These are phyloP conservation scores for Mallateleia sp. DNA, from an alignment of 2,888 invertebrate species.

Conservation along the genomic window DNA sequence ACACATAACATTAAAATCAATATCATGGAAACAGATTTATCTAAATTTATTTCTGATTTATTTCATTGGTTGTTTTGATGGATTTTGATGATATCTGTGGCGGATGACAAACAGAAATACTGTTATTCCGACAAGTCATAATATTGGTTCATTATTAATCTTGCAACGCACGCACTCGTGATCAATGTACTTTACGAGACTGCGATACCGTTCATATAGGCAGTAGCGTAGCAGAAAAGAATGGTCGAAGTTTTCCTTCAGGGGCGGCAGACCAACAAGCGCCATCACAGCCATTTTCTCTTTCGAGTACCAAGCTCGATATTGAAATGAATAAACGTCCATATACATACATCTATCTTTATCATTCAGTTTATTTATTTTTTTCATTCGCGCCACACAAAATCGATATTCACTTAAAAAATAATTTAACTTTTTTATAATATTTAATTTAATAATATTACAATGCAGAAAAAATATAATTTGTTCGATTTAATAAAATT, in stretches of 20 bases:
- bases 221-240: slow-evolving; percentile 48
- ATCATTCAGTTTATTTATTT: no score
- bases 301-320: slow-evolving; percentile 41
- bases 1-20: no score
- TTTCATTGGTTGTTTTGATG: no score
- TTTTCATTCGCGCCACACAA: no score
- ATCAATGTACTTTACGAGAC: slow-evolving; percentile 77
- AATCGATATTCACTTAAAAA: no score
- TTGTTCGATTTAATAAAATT: no score
- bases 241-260: slow-evolving; percentile 78
- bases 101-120: slow-evolving; percentile 55
- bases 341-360: neutral
- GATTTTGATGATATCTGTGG: slow-evolving; percentile 41
- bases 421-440: no score
- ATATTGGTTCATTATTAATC: slow-evolving; percentile 68
- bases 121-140: slow-evolving; percentile 66
- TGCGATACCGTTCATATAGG: slow-evolving; percentile 81
- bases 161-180: slow-evolving; percentile 64
- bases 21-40: no score
- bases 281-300: slow-evolving; percentile 79
- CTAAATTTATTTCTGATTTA: no score
- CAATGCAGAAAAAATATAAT: no score
- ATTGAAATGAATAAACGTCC: slow-evolving; percentile 62
- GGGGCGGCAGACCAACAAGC: slow-evolving; percentile 86
- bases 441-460: no score